phyloP scores from a whole-genome alignment of 2,797 vertebrate genomes.

The Myiotriccus ornatus region DNA sequence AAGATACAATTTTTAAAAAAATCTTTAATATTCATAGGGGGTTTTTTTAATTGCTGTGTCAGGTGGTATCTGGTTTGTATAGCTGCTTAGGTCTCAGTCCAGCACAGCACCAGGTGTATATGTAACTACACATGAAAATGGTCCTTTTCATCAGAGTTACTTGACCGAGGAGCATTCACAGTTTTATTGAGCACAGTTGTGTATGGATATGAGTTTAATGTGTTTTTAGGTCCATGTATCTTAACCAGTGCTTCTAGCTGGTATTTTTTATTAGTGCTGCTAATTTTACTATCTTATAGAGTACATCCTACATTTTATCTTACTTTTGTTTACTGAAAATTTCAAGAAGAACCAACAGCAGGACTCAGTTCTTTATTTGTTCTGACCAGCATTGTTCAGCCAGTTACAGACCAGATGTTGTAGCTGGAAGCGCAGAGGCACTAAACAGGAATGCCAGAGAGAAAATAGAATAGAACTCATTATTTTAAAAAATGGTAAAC shows the following conservation, averaged over 20 bases:
- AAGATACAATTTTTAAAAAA: neutral
- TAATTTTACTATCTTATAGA: neutral
- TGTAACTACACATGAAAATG: neutral
- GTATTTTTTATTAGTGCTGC: neutral
- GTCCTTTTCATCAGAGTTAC: neutral
- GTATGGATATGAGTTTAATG: neutral
- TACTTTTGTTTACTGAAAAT: neutral
- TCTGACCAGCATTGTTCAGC: neutral
- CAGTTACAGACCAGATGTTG: conserved; percentile 16
- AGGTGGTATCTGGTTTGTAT: neutral
- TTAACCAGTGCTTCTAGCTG: neutral
- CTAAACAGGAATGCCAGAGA: neutral
- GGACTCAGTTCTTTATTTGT: neutral
- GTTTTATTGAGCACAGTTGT: neutral
- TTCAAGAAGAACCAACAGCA: neutral
- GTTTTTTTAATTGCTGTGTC: neutral
- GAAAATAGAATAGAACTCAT: conserved; percentile 18
- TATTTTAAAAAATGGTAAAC: conserved; percentile 14
- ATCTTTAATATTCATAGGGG: neutral
- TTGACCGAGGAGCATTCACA: neutral
- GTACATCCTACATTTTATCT: neutral
- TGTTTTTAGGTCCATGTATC: neutral
- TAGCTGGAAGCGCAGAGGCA: neutral
- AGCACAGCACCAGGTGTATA: neutral
- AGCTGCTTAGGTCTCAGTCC: neutral